These are phyloP conservation scores for Bombus haemorrhoidalis DNA, from an alignment of 1,140 invertebrate genomes.

Conservation along the genomic window DNA sequence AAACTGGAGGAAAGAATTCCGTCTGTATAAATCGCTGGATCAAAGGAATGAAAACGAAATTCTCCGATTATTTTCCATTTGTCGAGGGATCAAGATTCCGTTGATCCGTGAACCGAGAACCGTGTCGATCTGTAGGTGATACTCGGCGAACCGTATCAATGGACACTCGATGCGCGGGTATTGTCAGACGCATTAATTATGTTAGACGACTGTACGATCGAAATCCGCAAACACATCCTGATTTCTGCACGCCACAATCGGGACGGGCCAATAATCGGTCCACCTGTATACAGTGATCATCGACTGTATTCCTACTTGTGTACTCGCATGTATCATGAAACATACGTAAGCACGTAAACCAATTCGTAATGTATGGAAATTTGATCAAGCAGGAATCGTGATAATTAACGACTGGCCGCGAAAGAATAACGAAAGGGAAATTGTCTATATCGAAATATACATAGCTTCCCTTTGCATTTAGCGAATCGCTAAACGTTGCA, in stretches of 20 bases:
- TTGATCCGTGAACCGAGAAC: no score
- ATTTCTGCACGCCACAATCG: constrained; percentile 51
- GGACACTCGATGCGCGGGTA: constrained; percentile 16
- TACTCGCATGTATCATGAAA: background rate
- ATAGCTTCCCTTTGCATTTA: background rate
- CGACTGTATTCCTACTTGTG: constrained; percentile 19
- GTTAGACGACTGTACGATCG: constrained; percentile 50
- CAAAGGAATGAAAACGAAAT: background rate
- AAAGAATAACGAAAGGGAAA: background rate
- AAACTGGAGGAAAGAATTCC: background rate
- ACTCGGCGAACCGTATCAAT: constrained; percentile 9
- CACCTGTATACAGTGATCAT: constrained; percentile 38
- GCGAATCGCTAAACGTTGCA: background rate
- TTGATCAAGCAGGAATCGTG: background rate
- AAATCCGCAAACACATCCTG: constrained; percentile 57
- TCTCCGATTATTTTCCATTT: background rate
- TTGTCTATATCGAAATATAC: accelerated
- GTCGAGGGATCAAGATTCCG: background rate
- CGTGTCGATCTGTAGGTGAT: constrained; percentile 18
- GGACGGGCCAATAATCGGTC: constrained; percentile 41
- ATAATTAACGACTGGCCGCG: background rate
- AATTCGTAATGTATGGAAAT: background rate
- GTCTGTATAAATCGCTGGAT: background rate
- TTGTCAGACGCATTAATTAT: constrained; percentile 55
- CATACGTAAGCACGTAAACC: background rate